A percentile compares a stretch with the other conserved stretches of the same genome.
phyloP scores from a whole-genome alignment of 2,888 invertebrate genomes.

The Eledone cirrhosa region DNA sequence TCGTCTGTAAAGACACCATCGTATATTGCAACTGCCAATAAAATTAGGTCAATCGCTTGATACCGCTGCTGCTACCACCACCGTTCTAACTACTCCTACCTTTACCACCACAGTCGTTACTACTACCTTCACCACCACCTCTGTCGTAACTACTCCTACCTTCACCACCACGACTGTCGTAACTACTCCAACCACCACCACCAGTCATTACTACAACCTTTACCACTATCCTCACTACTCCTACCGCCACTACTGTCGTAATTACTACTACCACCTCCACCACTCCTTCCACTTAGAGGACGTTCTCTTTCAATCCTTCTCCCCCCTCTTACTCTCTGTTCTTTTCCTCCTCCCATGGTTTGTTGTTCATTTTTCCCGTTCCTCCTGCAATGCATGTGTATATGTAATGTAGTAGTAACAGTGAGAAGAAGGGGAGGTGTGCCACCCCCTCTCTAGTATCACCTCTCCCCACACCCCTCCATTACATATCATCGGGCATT shows the following conservation, averaged over 20 bases:
- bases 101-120: neutral
- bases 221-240: neutral
- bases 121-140: neutral
- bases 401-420: too few species aligned
- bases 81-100: neutral
- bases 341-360: too few species aligned
- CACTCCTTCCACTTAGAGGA: neutral
- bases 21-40: neutral
- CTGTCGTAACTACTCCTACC: neutral
- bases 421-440: too few species aligned
- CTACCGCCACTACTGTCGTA: neutral
- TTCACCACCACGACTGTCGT: neutral
- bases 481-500: too few species aligned
- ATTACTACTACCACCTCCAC: neutral
- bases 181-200: neutral
- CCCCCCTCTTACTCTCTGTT: constrained; percentile 7
- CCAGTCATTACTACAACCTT: neutral
- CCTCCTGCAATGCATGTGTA: too few species aligned
- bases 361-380: too few species aligned
- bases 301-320: neutral
- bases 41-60: constrained; percentile 9
- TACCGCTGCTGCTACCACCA: neutral
- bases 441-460: too few species aligned
- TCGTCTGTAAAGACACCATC: too few species aligned
- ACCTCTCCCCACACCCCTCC: too few species aligned